Percentiles rank a stretch among this genome's conserved stretches.
phyloP scores from a whole-genome alignment of 2,113 vertebrate genomes.

The Heliornis fulica region DNA sequence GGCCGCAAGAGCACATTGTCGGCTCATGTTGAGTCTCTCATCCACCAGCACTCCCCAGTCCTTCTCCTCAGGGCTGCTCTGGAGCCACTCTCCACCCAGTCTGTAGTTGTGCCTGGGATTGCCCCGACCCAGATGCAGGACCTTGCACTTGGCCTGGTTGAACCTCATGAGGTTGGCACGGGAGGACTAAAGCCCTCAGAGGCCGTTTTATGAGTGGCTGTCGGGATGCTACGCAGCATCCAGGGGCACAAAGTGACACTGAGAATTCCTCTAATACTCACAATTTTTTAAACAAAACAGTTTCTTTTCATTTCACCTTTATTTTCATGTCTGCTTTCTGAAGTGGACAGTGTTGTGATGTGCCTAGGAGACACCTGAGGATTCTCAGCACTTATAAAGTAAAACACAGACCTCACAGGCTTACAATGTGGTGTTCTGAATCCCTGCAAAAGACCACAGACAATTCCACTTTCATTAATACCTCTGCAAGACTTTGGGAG shows the following conservation, averaged over 20 bases:
- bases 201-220: background rate
- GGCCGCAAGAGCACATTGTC: too few species aligned
- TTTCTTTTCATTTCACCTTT: background rate
- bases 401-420: background rate
- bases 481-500: background rate
- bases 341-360: background rate
- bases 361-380: background rate
- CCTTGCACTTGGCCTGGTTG: too few species aligned
- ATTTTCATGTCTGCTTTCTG: background rate
- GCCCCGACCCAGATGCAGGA: too few species aligned
- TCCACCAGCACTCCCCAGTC: too few species aligned
- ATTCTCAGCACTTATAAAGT: background rate
- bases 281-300: background rate
- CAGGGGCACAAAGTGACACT: too few species aligned
- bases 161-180: too few species aligned
- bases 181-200: background rate
- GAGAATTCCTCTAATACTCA: background rate
- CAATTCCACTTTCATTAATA: background rate
- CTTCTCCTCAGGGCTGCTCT: too few species aligned
- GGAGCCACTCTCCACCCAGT: too few species aligned
- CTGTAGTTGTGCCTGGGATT: too few species aligned
- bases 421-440: background rate
- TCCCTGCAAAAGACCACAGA: background rate
- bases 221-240: background rate
- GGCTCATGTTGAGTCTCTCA: too few species aligned